Evolutionary conservation across 2,797 vertebrate species (phyloP), one percentile per base, ranked within the genome.

Genomic region (Catamblyrhynchus diadema): DNA sequence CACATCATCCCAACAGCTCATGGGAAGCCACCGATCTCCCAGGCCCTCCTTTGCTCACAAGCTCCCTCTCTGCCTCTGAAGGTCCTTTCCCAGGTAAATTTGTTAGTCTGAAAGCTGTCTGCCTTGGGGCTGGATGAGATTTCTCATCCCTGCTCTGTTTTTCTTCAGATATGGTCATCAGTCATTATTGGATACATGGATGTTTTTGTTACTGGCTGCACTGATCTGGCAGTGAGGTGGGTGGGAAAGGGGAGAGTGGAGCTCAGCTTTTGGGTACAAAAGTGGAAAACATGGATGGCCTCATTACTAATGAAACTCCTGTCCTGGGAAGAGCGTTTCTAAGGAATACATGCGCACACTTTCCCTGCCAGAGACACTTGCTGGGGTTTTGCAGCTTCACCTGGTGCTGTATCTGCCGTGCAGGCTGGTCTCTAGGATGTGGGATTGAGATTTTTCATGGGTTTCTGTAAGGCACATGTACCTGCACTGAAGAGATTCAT

Each of bases 321-420:
- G 2, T 61, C 48, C 33, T 80, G 56, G 61, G 65, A 50, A 81
- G 62, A 86, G 19, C 22, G 2, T 42, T 2, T 1, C 5, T 82
- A 27, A 71, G 65, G 57, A 72, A 10, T 35, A 13, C 0, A 0
- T 24, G 28, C 12, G 8, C 23, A 27, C 6, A 2, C 10, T 64
- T 47, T 70, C 11, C 47, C 11, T 66, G 75, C 23, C 4, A 21
- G 56, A 66, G 39, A 28, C 10, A 2, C 44, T 35, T 37, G 50
- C 64, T 62, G 44, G 30, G 30, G 33, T 51, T 78, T 56, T 89
- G 32, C 33, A 81, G 53, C 37, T 5, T 71, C 1, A 0, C 53
- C 61, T 9, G 10, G 24, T 0, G 6, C 57, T 56, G 3, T 0
- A 2, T 42, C 35, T 77, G 74, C 35, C 3, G 0, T 7, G 10